These are phyloP conservation scores for Andrena bicolor DNA, from an alignment of 2,888 invertebrate genomes.

Conservation along the genomic window DNA sequence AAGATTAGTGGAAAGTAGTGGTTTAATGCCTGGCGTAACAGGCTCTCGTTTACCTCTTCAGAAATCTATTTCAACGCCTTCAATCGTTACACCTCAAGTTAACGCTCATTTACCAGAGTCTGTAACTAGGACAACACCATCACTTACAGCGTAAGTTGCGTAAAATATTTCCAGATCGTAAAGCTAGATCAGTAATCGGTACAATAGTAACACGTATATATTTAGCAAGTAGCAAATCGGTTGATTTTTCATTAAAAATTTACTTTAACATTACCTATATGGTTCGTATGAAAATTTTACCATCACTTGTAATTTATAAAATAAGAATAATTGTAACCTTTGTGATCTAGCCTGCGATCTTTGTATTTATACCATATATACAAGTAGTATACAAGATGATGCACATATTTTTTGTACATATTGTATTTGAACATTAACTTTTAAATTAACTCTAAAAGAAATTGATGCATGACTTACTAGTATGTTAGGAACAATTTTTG, in stretches of 20 bases:
- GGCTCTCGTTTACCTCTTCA: slow-evolving; percentile 91
- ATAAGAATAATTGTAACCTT: background rate
- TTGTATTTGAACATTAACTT: slow-evolving; percentile 23
- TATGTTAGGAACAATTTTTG: slow-evolving; percentile 32
- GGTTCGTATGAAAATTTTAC: background rate
- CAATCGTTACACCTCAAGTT: slow-evolving; percentile 91
- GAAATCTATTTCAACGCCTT: slow-evolving; percentile 96
- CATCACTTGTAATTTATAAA: background rate
- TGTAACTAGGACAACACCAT: slow-evolving; percentile 85
- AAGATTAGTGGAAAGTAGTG: slow-evolving; percentile 83
- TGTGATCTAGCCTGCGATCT: slow-evolving; percentile 65
- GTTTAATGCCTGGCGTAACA: slow-evolving; percentile 86
- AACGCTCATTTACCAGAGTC: slow-evolving; percentile 87
- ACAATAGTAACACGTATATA: background rate
- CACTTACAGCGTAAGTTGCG: slow-evolving; percentile 87
- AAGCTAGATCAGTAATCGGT: slow-evolving; percentile 49
- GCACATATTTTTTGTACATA: slow-evolving; percentile 44
- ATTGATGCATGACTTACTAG: slow-evolving; percentile 56
- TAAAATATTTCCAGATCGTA: slow-evolving; percentile 47
- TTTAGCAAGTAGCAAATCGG: background rate
- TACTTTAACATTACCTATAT: background rate
- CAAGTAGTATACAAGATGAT: slow-evolving; percentile 37
- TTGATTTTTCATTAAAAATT: background rate
- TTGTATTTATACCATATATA: slow-evolving; percentile 13
- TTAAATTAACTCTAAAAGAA: slow-evolving; percentile 16